A percentile compares a stretch with the other conserved stretches of the same genome.
Conservation (phyloP, 2,113 vertebrate species). For the Cheilinus undulatus region DNA sequence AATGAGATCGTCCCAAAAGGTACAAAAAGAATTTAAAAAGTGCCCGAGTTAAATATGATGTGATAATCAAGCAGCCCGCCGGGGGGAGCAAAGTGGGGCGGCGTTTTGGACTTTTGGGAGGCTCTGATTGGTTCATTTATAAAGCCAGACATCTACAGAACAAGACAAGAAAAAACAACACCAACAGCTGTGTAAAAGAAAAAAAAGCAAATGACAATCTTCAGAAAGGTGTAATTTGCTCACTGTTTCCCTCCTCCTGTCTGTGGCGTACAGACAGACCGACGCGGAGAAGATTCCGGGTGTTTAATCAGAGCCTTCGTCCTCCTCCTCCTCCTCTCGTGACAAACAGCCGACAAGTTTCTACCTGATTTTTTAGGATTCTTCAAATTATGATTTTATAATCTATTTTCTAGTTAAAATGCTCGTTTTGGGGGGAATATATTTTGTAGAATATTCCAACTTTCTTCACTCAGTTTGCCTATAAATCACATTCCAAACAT, state of each 20-base stretch:
- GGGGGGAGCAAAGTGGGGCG: neutral
- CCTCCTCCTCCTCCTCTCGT: constrained; percentile 44
- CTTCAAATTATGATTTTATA: constrained; percentile 72
- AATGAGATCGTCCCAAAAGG: neutral
- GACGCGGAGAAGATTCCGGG: constrained; percentile 55
- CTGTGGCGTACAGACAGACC: constrained; percentile 50
- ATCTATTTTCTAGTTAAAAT: constrained; percentile 78
- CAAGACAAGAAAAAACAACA: constrained; percentile 31
- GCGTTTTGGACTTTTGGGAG: neutral
- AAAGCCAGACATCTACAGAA: constrained; percentile 47
- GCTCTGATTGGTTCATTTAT: neutral
- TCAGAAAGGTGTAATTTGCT: constrained; percentile 78
- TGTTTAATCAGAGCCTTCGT: constrained; percentile 69
- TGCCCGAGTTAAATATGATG: neutral
- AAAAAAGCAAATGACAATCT: constrained; percentile 85
- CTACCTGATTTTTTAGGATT: constrained; percentile 68
- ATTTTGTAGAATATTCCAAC: constrained; percentile 78
- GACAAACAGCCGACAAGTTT: constrained; percentile 65
- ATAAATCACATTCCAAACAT: constrained; percentile 77
- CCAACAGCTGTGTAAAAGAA: constrained; percentile 61
- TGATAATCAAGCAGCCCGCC: constrained; percentile 17
- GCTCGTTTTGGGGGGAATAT: constrained; percentile 64
- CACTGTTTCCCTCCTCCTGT: constrained; percentile 63
- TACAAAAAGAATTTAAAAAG: constrained; percentile 4
- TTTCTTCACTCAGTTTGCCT: constrained; percentile 65